Conservation (phyloP, 2,888 invertebrate species). For the Hemicrepidius hirtus region DNA sequence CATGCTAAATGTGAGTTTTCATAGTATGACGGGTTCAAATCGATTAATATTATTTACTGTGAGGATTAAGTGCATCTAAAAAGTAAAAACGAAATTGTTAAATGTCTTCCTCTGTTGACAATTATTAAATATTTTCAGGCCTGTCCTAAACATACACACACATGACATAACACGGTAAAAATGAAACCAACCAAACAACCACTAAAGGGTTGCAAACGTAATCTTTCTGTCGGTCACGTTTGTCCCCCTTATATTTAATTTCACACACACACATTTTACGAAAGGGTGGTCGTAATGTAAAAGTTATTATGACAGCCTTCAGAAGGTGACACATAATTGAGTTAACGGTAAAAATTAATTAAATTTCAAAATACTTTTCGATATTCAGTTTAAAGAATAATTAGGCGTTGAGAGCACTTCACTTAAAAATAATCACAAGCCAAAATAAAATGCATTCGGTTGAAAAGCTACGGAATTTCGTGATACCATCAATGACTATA, state of each 20-base stretch:
- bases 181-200: slow-evolving; percentile 31
- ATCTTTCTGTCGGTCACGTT: slow-evolving; percentile 39
- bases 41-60: too few species aligned
- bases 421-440: not conserved
- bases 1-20: too few species aligned
- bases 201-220: slow-evolving; percentile 33
- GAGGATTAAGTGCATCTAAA: too few species aligned
- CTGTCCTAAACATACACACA: not conserved
- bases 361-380: not conserved
- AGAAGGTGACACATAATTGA: slow-evolving; percentile 9
- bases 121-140: not conserved
- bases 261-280: slow-evolving; percentile 38
- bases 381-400: not conserved
- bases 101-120: too few species aligned
- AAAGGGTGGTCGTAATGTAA: slow-evolving; percentile 34
- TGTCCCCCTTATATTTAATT: slow-evolving; percentile 34
- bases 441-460: slow-evolving; percentile 4
- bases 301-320: slow-evolving; percentile 25
- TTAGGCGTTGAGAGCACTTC: not conserved
- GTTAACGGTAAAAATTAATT: not conserved
- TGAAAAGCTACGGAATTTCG: slow-evolving; percentile 14
- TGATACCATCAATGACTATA: slow-evolving; percentile 35
- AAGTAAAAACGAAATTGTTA: too few species aligned
- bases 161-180: slow-evolving; percentile 25
- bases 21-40: too few species aligned